phyloP scores from a whole-genome alignment of 2,888 invertebrate genomes.

The Ommatoiulus sabulosus region DNA sequence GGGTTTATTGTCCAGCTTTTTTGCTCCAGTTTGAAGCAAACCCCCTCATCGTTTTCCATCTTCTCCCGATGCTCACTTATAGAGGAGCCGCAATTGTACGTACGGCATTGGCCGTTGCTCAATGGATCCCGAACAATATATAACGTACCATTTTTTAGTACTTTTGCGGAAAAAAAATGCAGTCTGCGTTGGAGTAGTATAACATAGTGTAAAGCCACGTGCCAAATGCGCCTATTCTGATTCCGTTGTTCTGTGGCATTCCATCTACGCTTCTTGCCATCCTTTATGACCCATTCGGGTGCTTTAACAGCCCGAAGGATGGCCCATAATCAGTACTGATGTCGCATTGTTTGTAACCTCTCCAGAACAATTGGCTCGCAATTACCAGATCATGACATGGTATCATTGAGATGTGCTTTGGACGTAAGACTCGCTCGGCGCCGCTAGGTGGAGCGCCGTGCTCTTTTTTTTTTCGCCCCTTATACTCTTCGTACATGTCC shows the following conservation, averaged over 20 bases:
- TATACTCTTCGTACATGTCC: no score
- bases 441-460: neutral
- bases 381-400: constrained; percentile 42
- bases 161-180: neutral
- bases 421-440: neutral
- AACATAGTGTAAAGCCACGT: neutral
- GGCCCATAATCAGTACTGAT: constrained; percentile 53
- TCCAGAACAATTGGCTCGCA: constrained; percentile 39
- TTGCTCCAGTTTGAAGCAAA: neutral
- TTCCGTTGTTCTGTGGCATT: neutral
- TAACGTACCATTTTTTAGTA: neutral
- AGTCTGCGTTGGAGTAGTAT: neutral
- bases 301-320: constrained; percentile 21
- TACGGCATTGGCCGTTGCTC: neutral
- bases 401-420: neutral
- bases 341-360: constrained; percentile 38
- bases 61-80: neutral
- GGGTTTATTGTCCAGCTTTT: neutral
- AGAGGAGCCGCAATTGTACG: neutral
- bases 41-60: neutral
- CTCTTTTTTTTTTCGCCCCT: no score
- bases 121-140: neutral
- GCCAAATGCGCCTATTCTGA: constrained; percentile 5
- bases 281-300: constrained; percentile 49
- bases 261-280: neutral